A percentile compares a stretch with the other conserved stretches of the same genome.
Evolutionary conservation across 1,140 invertebrate genomes (phyloP).

Genomic region (Hormaphis cornu): DNA sequence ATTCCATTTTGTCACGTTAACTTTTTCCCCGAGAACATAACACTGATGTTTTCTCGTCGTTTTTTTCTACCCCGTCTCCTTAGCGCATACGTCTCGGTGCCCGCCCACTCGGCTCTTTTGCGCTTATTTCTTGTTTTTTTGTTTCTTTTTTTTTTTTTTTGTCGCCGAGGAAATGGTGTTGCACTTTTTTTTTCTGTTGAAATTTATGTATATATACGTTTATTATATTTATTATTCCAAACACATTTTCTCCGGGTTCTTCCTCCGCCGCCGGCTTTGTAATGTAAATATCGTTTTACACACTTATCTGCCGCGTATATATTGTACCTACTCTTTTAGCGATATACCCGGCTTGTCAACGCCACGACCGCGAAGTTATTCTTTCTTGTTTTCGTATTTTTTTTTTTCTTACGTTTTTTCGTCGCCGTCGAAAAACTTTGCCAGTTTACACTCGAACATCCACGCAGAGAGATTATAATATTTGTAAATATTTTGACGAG

Average conservation of each 20-base stretch:
- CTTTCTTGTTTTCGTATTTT: neutral
- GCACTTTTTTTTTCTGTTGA: neutral
- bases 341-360: slow-evolving; percentile 32
- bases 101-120: neutral
- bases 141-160: neutral
- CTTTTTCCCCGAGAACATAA: slow-evolving; percentile 14
- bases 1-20: slow-evolving; percentile 31
- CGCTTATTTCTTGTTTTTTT: neutral
- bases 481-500: neutral
- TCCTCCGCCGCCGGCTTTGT: slow-evolving; percentile 22
- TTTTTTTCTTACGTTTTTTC: neutral
- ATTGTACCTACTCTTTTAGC: slow-evolving; percentile 27
- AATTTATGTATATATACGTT: neutral
- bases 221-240: slow-evolving; percentile 31
- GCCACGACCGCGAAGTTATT: slow-evolving; percentile 5
- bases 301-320: slow-evolving; percentile 30
- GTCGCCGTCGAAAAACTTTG: neutral
- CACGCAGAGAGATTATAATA: neutral
- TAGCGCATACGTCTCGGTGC: neutral
- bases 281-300: slow-evolving; percentile 33
- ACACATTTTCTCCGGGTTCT: slow-evolving; percentile 17
- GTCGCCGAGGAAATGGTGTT: slow-evolving; percentile 20
- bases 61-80: no score
- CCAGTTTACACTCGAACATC: slow-evolving; percentile 12
- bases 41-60: slow-evolving; percentile 1